These are phyloP conservation scores for Holcopasites calliopsidis DNA, from an alignment of 1,140 invertebrate species.

Conservation along the genomic window DNA sequence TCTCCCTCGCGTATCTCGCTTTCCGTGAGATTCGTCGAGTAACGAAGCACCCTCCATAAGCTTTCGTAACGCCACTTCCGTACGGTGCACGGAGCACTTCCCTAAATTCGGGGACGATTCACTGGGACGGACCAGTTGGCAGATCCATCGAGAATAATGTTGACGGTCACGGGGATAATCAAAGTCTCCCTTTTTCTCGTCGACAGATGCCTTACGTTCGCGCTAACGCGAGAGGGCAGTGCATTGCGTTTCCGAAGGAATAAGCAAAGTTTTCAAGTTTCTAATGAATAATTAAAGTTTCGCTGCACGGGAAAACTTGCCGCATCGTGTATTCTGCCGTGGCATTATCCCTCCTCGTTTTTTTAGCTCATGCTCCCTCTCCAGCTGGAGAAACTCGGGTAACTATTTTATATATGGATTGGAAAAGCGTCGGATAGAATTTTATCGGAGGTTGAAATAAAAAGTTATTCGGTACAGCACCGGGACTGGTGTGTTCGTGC, in stretches of 20 bases:
- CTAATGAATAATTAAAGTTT: constrained; percentile 31
- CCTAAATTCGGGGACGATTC: neutral
- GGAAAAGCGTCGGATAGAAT: neutral
- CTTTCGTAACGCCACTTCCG: constrained; percentile 23
- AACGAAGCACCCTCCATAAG: constrained; percentile 3
- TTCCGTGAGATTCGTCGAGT: neutral
- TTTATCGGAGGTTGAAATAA: neutral
- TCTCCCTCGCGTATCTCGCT: neutral
- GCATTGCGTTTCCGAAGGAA: neutral
- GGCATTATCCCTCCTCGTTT: neutral
- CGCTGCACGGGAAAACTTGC: neutral
- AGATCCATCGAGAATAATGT: neutral
- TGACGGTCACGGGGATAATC: neutral
- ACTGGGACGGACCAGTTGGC: too few relatives aligned
- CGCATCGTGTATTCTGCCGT: neutral
- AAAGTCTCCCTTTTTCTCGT: neutral
- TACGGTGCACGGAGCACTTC: neutral
- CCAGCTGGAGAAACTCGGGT: neutral
- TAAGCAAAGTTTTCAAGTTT: constrained; percentile 15
- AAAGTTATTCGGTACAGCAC: too few relatives aligned
- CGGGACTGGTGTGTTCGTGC: too few relatives aligned
- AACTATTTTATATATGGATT: neutral
- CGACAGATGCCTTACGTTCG: neutral
- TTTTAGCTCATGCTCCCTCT: neutral
- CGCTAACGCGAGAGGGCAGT: neutral